These are phyloP conservation scores for Rhaphigaster nebulosa DNA, from an alignment of 2,888 invertebrate species.

Conservation along the genomic window DNA sequence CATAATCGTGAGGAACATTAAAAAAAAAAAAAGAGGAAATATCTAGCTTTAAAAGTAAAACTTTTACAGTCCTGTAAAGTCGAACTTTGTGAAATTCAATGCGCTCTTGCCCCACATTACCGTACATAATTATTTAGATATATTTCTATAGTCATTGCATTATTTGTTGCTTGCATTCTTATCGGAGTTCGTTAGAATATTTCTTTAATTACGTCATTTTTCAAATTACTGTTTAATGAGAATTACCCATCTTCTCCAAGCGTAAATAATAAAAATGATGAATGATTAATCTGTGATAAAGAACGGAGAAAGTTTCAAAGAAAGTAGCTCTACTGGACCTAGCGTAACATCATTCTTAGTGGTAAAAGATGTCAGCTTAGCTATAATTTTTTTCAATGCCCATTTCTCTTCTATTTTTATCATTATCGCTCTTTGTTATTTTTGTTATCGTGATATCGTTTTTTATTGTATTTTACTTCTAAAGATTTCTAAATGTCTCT, in stretches of 20 bases:
- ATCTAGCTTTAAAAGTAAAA: no score
- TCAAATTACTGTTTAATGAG: neutral
- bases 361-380: neutral
- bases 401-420: neutral
- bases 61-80: no score
- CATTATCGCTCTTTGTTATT: neutral
- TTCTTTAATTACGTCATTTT: neutral
- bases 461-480: neutral
- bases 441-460: neutral
- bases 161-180: neutral
- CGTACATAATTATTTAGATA: no score
- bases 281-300: neutral
- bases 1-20: no score
- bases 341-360: conserved; percentile 12
- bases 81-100: no score
- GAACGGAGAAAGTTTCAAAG: conserved; percentile 13
- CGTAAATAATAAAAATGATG: conserved; percentile 10
- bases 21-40: no score
- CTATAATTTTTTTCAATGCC: neutral
- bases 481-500: neutral
- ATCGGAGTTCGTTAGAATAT: neutral
- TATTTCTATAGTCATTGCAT: no score
- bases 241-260: neutral
- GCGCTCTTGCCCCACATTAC: no score
- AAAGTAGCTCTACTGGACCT: neutral